Base-by-base conservation (phyloP, 2,888 invertebrate genomes). In the Calliopum simillimum region DNA sequence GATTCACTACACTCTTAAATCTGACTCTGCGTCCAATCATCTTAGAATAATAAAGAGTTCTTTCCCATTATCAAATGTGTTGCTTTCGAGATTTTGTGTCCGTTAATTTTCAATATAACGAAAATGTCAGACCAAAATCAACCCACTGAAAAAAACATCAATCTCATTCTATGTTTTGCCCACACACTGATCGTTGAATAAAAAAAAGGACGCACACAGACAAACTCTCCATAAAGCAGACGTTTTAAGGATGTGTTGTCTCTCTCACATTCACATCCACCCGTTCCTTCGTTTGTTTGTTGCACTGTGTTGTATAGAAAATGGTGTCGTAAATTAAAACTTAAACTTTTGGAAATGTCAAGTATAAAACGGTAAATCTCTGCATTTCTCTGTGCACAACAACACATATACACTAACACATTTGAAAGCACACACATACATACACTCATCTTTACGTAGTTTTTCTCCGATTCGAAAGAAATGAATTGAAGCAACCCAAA, bases 351-450 rank as follows among this genome's bases (percentile, higher is more conserved):
- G 84, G 81, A 84, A 83, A 84, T 84, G 85, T 84, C 84, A 84
- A 84, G 85, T 81, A 83, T 83, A 85, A 85, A 84, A 85, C 84
- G 84, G 85, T 84, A 84, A 84, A 85, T 84, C 84, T 85, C 82
- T 80, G 82, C 81, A 65, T 61, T 44, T 64, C 73, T 71, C 71
- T 67, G 21, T 49, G 67, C 67, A n/a, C 21, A 41, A 71, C 71
- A n/a, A 69, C 76, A 76, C 70, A 69, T 13, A 53, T 72, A 75
- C 69, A 76, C 70, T 75, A 74, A 73, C 69, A 73, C 71, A 71
- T 33, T 62, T 62, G 62, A 33, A 64, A 44, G 33, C 69, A 63
- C 68, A 46, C 62, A 33, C 67, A 41, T 44, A 55, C 47, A 69
- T 68, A 56, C 71, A 74, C 68, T 19, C 58, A 21, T 59, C 49